Conservation (phyloP, 2,113 vertebrate genomes). For the Xiphophorus maculatus region DNA sequence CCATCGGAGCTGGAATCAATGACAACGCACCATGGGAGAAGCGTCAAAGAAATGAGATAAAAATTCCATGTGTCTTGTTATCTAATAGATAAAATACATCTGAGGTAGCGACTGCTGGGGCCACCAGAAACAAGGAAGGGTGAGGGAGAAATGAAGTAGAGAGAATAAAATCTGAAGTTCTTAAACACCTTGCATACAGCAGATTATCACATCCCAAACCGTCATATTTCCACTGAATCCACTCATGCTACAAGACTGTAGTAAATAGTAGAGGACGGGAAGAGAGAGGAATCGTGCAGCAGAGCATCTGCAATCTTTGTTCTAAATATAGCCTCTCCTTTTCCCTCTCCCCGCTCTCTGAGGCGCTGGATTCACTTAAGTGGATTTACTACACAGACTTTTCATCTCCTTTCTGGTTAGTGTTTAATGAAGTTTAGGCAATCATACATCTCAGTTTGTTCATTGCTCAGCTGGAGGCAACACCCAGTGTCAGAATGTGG, state of each 20-base stretch:
- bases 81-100: slow-evolving; percentile 41
- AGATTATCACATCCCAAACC: slow-evolving; percentile 12
- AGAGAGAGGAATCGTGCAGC: slow-evolving; percentile 30
- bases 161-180: slow-evolving; percentile 9
- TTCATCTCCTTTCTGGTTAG: slow-evolving; percentile 64
- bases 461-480: slow-evolving; percentile 24
- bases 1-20: slow-evolving; percentile 42
- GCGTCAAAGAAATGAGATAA: slow-evolving; percentile 50
- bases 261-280: background rate
- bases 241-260: slow-evolving; percentile 17
- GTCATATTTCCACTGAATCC: background rate
- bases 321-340: slow-evolving; percentile 64
- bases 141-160: background rate
- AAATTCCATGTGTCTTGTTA: slow-evolving; percentile 55
- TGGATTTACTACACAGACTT: slow-evolving; percentile 66
- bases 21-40: slow-evolving; percentile 33
- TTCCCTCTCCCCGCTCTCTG: slow-evolving; percentile 35
- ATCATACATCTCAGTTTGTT: slow-evolving; percentile 53
- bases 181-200: slow-evolving; percentile 5
- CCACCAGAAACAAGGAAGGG: background rate
- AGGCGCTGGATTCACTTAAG: slow-evolving; percentile 53
- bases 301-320: slow-evolving; percentile 36
- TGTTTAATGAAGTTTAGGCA: slow-evolving; percentile 57
- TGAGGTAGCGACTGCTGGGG: slow-evolving; percentile 24
- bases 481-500: slow-evolving; percentile 11